Evolutionary conservation across 2,113 vertebrate genomes (phyloP), one percentile per base, ranked within the genome.

Genomic region (Dunckerocampus dactyliophorus): DNA sequence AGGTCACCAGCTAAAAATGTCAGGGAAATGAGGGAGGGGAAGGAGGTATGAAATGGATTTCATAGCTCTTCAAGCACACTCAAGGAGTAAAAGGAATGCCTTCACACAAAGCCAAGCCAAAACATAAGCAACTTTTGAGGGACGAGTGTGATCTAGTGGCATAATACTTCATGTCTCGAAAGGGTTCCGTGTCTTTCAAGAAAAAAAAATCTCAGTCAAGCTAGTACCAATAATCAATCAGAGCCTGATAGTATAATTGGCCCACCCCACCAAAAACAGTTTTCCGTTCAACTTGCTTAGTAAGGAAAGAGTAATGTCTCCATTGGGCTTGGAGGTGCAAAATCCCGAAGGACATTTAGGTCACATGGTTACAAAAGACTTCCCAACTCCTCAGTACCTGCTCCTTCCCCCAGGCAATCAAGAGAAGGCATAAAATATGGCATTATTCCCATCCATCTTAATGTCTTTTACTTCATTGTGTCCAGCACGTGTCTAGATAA

Each of bases 21-120:
- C 69, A 81, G 70, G 86, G 75, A 89, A 95, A 93, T 94, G 92
- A 94, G 93, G 93, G 92, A 93, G 91, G 91, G 92, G 91, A 88
- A 93, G 91, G 92, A 91, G 92, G 94, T 95, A 94, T 94, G 92
- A 95, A 97, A 97, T 97, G 92, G 89, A 97, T 97, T 97, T 98
- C 94, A 96, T 96, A 95, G 92, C 93, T 94, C 93, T 93, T 95
- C 92, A 95, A 94, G 93, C 93, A 93, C 92, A 85, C 89, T 94
- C 63, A 14, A 5, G 39, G 39, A 43, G 12, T 43, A 14, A 43
- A 43, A 43, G 13, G 39, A 81, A 71, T 50, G 71, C 20, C 65
- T 80, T 80, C 77, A 66, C 20, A 21, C 72, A 80, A 76, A 71
- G 65, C 77, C 79, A 77, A 76, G 58, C 76, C 66, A 60, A 73